Conservation (phyloP, 2,888 invertebrate species). For the Ochropleura plecta region DNA sequence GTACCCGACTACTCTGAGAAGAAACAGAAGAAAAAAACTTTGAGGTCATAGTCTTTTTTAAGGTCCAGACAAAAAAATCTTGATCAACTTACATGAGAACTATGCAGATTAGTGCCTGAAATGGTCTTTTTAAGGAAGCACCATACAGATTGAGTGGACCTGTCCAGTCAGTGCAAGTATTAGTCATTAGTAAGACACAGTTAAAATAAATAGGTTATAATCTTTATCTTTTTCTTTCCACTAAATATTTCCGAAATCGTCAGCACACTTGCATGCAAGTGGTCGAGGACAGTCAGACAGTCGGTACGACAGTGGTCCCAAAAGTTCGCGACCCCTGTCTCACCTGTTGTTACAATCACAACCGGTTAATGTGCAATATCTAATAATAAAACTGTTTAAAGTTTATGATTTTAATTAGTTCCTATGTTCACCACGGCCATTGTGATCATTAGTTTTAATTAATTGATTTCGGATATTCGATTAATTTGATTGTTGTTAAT, state of each 20-base stretch:
- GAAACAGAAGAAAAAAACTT: no score
- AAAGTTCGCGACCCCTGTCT: constrained; percentile 31
- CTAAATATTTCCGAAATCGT: not conserved
- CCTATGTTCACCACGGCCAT: constrained; percentile 28
- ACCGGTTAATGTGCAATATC: constrained; percentile 11
- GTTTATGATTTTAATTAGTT: constrained; percentile 41
- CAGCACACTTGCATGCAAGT: not conserved
- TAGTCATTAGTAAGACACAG: not conserved
- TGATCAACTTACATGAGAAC: no score
- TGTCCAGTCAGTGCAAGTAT: no score
- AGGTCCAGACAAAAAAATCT: no score
- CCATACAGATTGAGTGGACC: no score
- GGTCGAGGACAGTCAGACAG: no score
- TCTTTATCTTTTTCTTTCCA: constrained; percentile 9
- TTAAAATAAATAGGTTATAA: not conserved
- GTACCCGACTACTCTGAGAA: no score
- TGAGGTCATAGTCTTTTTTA: no score
- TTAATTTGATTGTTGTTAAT: not conserved
- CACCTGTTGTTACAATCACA: constrained; percentile 16
- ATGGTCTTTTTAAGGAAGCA: no score
- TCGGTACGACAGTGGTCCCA: not conserved
- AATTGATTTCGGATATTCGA: constrained; percentile 24
- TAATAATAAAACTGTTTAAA: constrained; percentile 39
- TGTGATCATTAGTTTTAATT: constrained; percentile 13
- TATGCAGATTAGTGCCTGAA: no score